These are phyloP conservation scores for Leptopilina clavipes DNA, from an alignment of 1,140 invertebrate species.

Conservation along the genomic window DNA sequence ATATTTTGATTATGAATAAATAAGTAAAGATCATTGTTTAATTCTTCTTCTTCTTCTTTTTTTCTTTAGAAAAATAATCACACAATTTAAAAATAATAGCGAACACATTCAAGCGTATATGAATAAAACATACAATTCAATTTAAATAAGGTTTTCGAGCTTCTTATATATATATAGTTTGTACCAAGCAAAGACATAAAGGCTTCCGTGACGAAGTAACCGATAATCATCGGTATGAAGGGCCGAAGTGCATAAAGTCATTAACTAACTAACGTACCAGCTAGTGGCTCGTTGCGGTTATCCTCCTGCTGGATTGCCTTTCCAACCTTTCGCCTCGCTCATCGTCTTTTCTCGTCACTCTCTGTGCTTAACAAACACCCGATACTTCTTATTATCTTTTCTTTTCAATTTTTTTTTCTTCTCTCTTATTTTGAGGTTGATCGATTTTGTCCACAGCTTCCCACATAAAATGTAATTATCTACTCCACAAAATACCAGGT, in stretches of 20 bases:
- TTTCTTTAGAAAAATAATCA: neutral
- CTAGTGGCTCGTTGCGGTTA: slow-evolving; percentile 64
- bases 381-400: slow-evolving; percentile 60
- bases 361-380: slow-evolving; percentile 59
- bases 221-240: slow-evolving; percentile 55
- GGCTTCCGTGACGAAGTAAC: slow-evolving; percentile 41
- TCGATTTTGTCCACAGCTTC: slow-evolving; percentile 36
- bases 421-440: slow-evolving; percentile 47
- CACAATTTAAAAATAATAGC: neutral
- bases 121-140: neutral
- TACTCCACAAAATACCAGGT: too few relatives aligned
- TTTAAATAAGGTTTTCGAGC: neutral
- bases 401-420: slow-evolving; percentile 65
- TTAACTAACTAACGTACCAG: slow-evolving; percentile 64
- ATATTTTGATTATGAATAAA: too few relatives aligned
- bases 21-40: too few relatives aligned
- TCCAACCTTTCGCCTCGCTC: slow-evolving; percentile 46
- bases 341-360: slow-evolving; percentile 43
- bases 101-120: neutral
- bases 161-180: neutral
- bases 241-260: slow-evolving; percentile 66
- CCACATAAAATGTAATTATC: neutral
- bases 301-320: slow-evolving; percentile 52
- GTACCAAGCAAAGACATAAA: slow-evolving; percentile 1
- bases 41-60: too few relatives aligned